Evolutionary conservation across 2,797 vertebrate species (phyloP).

Genomic region (Naso thynnoides): DNA sequence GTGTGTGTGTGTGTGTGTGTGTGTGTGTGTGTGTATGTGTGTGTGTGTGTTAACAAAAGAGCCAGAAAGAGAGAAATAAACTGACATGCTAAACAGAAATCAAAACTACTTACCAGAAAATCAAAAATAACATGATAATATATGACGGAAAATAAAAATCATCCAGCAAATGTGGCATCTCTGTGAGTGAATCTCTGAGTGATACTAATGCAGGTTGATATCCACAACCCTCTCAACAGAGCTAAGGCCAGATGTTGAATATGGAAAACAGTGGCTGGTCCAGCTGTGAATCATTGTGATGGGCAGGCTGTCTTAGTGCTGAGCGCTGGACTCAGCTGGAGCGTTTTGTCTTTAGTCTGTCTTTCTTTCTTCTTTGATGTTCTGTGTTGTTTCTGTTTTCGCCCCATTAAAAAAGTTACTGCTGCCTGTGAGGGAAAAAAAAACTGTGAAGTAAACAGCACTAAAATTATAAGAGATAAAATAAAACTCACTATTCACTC

Average conservation of each 20-base stretch:
- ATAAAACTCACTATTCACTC: background rate
- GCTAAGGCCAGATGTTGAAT: conserved; percentile 61
- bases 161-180: conserved; percentile 23
- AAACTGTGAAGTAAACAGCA: conserved; percentile 16
- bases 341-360: conserved; percentile 18
- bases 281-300: conserved; percentile 66
- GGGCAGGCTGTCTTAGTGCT: conserved; percentile 33
- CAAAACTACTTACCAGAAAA: background rate
- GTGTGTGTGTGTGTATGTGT: background rate
- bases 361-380: conserved; percentile 40
- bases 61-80: background rate
- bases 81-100: conserved; percentile 5
- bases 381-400: conserved; percentile 33
- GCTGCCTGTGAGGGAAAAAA: conserved; percentile 14
- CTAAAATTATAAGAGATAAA: conserved; percentile 4
- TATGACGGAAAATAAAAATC: conserved; percentile 8
- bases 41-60: background rate
- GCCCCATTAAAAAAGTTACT: background rate
- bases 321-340: conserved; percentile 35
- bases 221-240: conserved; percentile 41
- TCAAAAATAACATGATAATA: background rate
- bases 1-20: background rate
- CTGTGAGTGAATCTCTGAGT: conserved; percentile 31
- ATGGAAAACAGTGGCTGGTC: conserved; percentile 52
- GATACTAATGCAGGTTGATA: conserved; percentile 41